These are phyloP conservation scores for Antitype chi DNA, from an alignment of 2,888 invertebrate genomes.

Conservation along the genomic window DNA sequence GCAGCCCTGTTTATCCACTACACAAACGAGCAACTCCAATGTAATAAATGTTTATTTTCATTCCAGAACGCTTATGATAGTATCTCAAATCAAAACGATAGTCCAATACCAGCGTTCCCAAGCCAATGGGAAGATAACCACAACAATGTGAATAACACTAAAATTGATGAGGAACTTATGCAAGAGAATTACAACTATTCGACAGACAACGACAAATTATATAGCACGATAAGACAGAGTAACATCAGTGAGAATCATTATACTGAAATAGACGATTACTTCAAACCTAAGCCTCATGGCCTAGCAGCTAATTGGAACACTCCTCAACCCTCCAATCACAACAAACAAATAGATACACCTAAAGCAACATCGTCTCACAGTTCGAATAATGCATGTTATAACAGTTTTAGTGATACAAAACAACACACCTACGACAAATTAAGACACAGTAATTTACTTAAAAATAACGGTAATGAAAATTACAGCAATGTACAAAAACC, in stretches of 20 bases:
- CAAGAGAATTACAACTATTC: conserved; percentile 16
- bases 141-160: conserved; percentile 21
- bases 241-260: conserved; percentile 38
- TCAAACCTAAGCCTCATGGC: neutral
- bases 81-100: conserved; percentile 23
- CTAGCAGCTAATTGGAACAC: neutral
- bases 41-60: neutral
- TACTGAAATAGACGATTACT: conserved; percentile 45
- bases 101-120: conserved; percentile 42
- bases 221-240: conserved; percentile 16
- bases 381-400: neutral
- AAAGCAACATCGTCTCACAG: neutral
- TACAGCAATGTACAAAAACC: neutral
- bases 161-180: conserved; percentile 14
- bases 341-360: neutral
- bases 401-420: neutral
- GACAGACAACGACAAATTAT: neutral
- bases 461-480: neutral
- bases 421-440: conserved; percentile 18
- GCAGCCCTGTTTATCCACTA: neutral
- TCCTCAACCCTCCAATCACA: neutral
- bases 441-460: neutral
- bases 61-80: conserved; percentile 42
- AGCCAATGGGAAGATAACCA: conserved; percentile 37
- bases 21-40: neutral